Percentiles rank a stretch among this genome's conserved stretches.
phyloP scores from a whole-genome alignment of 2,888 invertebrate species.

The Eupeodes luniger region DNA sequence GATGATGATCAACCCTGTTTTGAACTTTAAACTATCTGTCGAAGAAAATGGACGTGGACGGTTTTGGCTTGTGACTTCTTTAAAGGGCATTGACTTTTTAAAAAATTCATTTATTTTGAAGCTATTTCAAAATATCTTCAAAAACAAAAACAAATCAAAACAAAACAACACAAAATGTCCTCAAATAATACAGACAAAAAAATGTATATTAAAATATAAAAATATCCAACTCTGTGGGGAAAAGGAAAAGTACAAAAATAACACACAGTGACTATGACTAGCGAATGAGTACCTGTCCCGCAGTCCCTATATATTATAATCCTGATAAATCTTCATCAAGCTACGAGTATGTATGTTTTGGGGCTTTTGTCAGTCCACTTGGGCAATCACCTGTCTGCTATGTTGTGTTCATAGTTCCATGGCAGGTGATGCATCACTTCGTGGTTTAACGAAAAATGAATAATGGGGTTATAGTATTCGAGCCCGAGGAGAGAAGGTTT shows the following conservation, averaged over 20 bases:
- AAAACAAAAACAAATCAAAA: background rate
- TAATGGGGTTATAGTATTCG: slow-evolving; percentile 3
- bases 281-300: slow-evolving; percentile 6
- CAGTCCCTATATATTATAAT: background rate
- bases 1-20: slow-evolving; percentile 32
- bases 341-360: slow-evolving; percentile 35
- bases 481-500: background rate
- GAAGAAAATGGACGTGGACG: background rate
- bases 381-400: slow-evolving; percentile 39
- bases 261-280: slow-evolving; percentile 5
- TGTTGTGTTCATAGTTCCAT: slow-evolving; percentile 23
- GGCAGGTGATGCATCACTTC: slow-evolving; percentile 44
- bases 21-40: background rate
- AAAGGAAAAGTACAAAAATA: background rate
- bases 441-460: slow-evolving; percentile 42
- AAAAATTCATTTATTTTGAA: background rate
- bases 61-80: background rate
- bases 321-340: slow-evolving; percentile 65
- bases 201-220: background rate
- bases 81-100: slow-evolving; percentile 4
- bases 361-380: slow-evolving; percentile 41
- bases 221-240: slow-evolving; percentile 1
- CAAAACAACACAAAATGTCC: background rate
- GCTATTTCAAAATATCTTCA: background rate
- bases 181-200: background rate